Base-by-base conservation (phyloP, 1,140 invertebrate species). In the Eciton burchellii region DNA sequence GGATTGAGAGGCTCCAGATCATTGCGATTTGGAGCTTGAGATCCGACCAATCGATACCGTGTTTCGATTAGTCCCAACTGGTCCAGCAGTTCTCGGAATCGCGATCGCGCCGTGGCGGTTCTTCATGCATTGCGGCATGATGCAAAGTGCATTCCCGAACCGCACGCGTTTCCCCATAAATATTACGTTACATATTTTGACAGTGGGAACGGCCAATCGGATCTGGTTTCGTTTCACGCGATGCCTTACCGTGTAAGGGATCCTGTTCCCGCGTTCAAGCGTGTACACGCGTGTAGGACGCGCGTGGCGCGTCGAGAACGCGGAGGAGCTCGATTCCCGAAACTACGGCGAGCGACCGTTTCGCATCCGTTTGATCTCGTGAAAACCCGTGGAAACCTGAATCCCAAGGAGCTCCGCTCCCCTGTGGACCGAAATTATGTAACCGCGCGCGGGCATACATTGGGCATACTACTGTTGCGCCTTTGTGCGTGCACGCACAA, bases 171-270 rank as follows among this genome's bases (percentile, higher is more conserved):
- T 43, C 60, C 14, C 19, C 24, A 19, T 65, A 66, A 66, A 59
- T 81, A 81, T 84, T 65, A 63, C 35, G 59, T 84, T 84, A 72
- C 77, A 11, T 72, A 59, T 81, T 81, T 84, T 57, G 77, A 72
- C 59, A 84, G 70, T 47, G 21, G 21, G 26, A 60, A 72, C 16
- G 54, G 1, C 19, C 9, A 49, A 71, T 19, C 41, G 35, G 70
- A 74, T 82, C 62, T 60, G 35, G 47, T 84, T 84, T 82, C 76
- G 16, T 6, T 65, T 84, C 70, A 26, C 29, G 35, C 47, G 29
- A 60, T 74, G n/a, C n/a, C 24, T 35, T 59, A 16, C 24, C 62
- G 35, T 57, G n/a, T 71, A 54, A n/a, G 43, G 60, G 54, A 82
- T 73, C 81, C 52, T 59, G 54, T 84, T 57, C 71, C 43, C 16